Conservation (phyloP, 2,888 invertebrate species). For the Ormyrus rosae region DNA sequence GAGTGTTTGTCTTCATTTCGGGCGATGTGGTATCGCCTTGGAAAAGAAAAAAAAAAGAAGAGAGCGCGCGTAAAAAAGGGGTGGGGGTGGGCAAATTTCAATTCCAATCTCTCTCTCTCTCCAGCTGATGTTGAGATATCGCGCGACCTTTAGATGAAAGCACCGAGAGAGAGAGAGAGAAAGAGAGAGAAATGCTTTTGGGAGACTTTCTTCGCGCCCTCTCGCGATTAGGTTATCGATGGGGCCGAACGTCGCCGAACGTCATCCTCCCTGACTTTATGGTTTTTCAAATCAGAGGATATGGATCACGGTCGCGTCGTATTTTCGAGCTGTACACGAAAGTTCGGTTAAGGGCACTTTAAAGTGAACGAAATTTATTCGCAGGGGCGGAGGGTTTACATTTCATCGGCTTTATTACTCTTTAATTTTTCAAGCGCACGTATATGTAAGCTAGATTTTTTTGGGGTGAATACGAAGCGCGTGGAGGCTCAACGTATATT, state of each 20-base stretch:
- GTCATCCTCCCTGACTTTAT: constrained; percentile 7
- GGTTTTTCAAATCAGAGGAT: constrained; percentile 52
- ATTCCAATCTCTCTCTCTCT: constrained; percentile 6
- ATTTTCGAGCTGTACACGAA: constrained; percentile 27
- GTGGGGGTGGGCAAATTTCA: constrained; percentile 17
- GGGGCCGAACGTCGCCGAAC: constrained; percentile 11
- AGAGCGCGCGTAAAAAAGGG: not conserved
- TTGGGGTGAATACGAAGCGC: no score
- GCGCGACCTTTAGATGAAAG: not conserved
- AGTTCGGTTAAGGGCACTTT: constrained; percentile 24
- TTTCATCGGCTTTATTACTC: no score
- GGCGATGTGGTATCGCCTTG: not conserved
- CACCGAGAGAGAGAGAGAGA: not conserved
- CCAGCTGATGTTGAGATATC: constrained; percentile 31
- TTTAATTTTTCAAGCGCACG: no score
- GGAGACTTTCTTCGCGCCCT: not conserved
- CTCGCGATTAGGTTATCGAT: constrained; percentile 37
- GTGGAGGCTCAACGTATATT: no score
- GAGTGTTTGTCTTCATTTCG: constrained; percentile 32
- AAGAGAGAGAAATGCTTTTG: not conserved
- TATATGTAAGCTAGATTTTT: no score
- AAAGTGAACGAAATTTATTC: constrained; percentile 15
- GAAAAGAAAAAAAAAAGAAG: not conserved
- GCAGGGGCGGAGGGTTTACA: no score
- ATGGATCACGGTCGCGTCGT: constrained; percentile 25